Evolutionary conservation across 2,113 vertebrate genomes (phyloP).

Genomic region (Platysteira castanea): DNA sequence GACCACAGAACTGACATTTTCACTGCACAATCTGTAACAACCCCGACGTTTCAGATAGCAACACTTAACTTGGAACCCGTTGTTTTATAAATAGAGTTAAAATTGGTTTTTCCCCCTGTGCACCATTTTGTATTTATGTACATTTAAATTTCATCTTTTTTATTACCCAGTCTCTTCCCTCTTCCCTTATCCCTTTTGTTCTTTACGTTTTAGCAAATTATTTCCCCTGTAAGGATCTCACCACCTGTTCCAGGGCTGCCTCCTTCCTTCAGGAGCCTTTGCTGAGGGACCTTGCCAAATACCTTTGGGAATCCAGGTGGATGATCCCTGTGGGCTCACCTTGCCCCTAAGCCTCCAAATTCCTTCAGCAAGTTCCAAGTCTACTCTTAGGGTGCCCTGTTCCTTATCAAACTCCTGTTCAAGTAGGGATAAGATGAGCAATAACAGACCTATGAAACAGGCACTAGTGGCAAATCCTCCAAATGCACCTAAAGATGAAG

Average conservation of each 20-base stretch:
- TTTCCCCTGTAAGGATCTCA: not conserved
- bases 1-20: slow-evolving; percentile 4
- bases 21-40: not conserved
- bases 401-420: not conserved
- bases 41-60: not conserved
- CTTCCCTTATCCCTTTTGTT: not conserved
- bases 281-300: not conserved
- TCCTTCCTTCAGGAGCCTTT: not conserved
- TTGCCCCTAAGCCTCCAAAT: not conserved
- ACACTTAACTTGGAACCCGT: not conserved
- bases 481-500: not conserved
- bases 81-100: slow-evolving; percentile 25
- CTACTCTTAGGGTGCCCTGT: not conserved
- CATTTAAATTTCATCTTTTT: not conserved
- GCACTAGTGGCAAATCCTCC: not conserved
- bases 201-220: not conserved
- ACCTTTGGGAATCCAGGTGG: not conserved
- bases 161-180: not conserved
- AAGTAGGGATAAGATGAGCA: not conserved
- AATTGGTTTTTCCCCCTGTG: not conserved
- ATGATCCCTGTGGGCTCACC: not conserved
- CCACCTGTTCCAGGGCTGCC: not conserved
- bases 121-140: slow-evolving; percentile 2
- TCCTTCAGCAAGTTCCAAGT: not conserved
- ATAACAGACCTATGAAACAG: not conserved